Base-by-base conservation (phyloP, 64 coral and sea anemone species). In the Platygyra sinensis region DNA sequence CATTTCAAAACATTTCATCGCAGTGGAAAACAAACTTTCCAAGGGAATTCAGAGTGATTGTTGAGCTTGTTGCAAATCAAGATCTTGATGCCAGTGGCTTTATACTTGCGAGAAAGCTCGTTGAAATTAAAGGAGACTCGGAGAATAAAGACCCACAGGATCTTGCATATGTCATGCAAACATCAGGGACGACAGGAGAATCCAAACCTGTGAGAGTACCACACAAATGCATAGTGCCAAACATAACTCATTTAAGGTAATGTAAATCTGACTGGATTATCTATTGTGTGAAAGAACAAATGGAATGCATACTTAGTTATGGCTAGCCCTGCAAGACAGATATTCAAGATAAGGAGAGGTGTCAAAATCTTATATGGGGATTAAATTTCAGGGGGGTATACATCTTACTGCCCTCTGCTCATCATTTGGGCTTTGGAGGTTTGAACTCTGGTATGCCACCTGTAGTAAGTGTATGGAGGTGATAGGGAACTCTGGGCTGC, bases 161-260 rank as follows among this genome's bases (percentile, higher is more conserved):
- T 60, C 51, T 92, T 63, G 93, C 94, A 28, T 98, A 95, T 80
- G 84, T 98, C 15, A 98, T 98, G 93, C 96, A 98, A 74, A 98
- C 91, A 10, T 95, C 97, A 32, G 97, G 97, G 2, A 99, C 88
- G 28, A 99, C 94, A 59, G 94, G 97, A 12, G 87, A 76, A 33
- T 88, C 97, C 28, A 99, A 93, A 80, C 85, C 91, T 20, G 91
- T 99, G 2, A 89, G 73, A 84, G 97, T 93, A 1, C 96, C 96
- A n/a, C 96, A 98, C 50, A 75, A 7, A 30, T 99, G 97, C 65
- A 96, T 99, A 78, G 97, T 96, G 51, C 91, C 97, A 31, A 99
- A 99, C 67, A 90, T 99, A n/a, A 80, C 67, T 30, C 89, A 92
- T 80, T 80, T 99, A 20, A 78, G 87, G 79, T 91, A 55, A 46